Base-by-base conservation (phyloP, 2,888 invertebrate genomes). In the Zootermopsis nevadensis region DNA sequence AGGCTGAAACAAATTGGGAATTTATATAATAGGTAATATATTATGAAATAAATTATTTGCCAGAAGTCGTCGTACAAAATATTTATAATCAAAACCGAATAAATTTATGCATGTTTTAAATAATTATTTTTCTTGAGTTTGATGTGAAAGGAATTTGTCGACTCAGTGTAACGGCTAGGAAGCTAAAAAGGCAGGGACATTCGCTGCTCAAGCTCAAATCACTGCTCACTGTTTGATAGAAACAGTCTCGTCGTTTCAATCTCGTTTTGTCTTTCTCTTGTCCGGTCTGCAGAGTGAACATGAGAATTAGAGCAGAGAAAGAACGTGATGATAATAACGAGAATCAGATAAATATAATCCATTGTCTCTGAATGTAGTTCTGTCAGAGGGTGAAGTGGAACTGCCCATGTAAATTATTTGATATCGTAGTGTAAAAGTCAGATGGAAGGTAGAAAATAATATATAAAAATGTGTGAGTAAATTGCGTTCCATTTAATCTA, bases 71-170 rank as follows among this genome's bases (percentile, higher is more conserved):
- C n/a, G n/a, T n/a, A n/a, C n/a, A n/a, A n/a, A n/a, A n/a, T n/a
- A n/a, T n/a, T n/a, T n/a, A n/a, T n/a, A n/a, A n/a, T n/a, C n/a
- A n/a, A n/a, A n/a, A n/a, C n/a, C n/a, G n/a, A n/a, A n/a, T n/a
- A n/a, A n/a, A n/a, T n/a, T n/a, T n/a, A n/a, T n/a, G n/a, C n/a
- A n/a, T n/a, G n/a, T n/a, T n/a, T n/a, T n/a, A n/a, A n/a, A n/a
- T n/a, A n/a, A n/a, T n/a, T n/a, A n/a, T n/a, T n/a, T n/a, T n/a
- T n/a, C n/a, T n/a, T 7, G 7, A 33, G 69, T 22, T 10, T 69
- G 33, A 69, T 69, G 33, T 30, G 31, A 69, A 69, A 22, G 30
- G 33, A 33, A 69, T 69, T 69, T 69, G 69, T 69, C 69, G 69
- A 8, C 31, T 69, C 69, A 69, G 69, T 69, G 7, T 15, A 66